Base-by-base conservation (phyloP, 2,113 vertebrate species). In the Recurvirostra avosetta region DNA sequence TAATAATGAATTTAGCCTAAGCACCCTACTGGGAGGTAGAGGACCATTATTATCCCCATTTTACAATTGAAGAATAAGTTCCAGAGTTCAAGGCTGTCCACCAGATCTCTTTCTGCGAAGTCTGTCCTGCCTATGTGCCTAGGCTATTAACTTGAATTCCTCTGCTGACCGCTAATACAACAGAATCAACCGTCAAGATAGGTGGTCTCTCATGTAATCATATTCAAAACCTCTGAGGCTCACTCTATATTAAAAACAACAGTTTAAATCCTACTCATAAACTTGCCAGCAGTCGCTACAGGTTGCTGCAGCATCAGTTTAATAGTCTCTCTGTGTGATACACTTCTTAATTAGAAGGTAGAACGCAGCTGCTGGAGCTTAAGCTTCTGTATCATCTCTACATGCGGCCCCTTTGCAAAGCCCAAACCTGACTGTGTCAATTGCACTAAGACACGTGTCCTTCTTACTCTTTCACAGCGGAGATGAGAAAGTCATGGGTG, bases 1-100 rank as follows among this genome's bases (percentile, higher is more conserved):
- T 79, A 96, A 86, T 92, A 95, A 95, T 32, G 71, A 92, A 86
- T 95, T 95, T 95, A 92, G 62, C 53, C 66, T 88, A 86, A 96
- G 71, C 41, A 88, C 86, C 88, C 86, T 90, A 43, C 63, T 80
- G 90, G 79, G 93, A 95, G 59, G 79, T 67, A 94, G 41, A 90
- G 12, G 29, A 90, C 26, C 85, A 40, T 80, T 96, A 86, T 96
- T 90, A 90, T 90, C 79, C 43, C 47, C 18, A 6, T 83, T 94
- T 95, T 91, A 91, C 73, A 84, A 45, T 13, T 72, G 76, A 92
- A 96, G 93, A 96, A 47, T 71, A 95, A 84, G 84, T 81, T 89
- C 32, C 89, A 87, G 86, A 87, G 84, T 94, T 96, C 93, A 95
- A 96, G 91, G 89, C 80, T 96, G n/a, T 77, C 80, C 68, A 79